phyloP scores from a whole-genome alignment of 2,797 vertebrate genomes.

The Tolypeutes matacus region DNA sequence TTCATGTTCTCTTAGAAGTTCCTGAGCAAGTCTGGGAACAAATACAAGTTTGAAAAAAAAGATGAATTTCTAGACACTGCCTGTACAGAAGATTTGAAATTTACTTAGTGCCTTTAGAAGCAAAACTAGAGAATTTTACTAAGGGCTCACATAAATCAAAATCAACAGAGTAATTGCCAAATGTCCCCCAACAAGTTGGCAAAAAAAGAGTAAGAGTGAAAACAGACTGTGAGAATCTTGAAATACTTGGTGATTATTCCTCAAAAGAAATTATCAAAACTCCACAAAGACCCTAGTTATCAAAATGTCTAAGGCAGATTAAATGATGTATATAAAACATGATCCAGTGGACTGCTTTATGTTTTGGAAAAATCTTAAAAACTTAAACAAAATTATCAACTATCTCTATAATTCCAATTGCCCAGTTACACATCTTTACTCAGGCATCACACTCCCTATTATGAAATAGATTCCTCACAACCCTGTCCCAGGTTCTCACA shows the following conservation, averaged over 20 bases:
- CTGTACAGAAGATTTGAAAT: background rate
- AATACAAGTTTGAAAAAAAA: constrained; percentile 4
- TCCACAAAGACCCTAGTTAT: background rate
- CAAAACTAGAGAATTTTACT: constrained; percentile 6
- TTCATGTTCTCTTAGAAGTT: constrained; percentile 51
- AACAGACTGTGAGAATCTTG: background rate
- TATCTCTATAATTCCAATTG: background rate
- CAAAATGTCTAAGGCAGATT: background rate
- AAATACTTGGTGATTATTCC: constrained; percentile 22
- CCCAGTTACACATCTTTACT: background rate
- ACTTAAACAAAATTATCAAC: background rate
- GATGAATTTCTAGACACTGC: background rate
- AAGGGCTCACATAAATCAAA: background rate
- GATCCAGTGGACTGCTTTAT: background rate
- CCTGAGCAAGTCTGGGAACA: constrained; percentile 4
- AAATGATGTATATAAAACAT: background rate
- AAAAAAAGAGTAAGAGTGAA: constrained; percentile 20
- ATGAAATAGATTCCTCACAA: constrained; percentile 18
- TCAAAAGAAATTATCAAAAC: constrained; percentile 24
- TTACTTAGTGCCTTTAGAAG: constrained; percentile 10
- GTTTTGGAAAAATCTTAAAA: background rate
- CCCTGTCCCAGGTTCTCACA: background rate
- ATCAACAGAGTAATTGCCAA: background rate
- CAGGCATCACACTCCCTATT: background rate
- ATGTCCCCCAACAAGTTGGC: background rate